Evolutionary conservation across 2,113 vertebrate genomes (phyloP).

Genomic region (Dasyornis broadbenti): DNA sequence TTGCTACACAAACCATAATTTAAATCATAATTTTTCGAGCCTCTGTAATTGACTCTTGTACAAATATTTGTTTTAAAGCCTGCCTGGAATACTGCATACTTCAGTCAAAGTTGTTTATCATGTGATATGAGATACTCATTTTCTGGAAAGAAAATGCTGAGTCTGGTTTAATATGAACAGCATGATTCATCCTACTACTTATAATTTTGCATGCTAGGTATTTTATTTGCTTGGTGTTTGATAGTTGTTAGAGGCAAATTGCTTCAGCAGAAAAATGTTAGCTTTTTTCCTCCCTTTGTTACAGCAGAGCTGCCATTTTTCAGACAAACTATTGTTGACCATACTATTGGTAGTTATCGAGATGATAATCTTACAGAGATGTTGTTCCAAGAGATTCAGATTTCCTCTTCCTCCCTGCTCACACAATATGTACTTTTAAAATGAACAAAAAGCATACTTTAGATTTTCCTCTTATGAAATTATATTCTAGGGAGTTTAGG

Average conservation of each 20-base stretch:
- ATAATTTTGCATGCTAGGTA: conserved; percentile 60
- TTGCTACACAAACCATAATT: conserved; percentile 28
- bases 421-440: background rate
- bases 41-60: conserved; percentile 65
- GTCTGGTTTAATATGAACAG: conserved; percentile 72
- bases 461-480: background rate
- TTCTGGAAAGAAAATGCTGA: conserved; percentile 82
- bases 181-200: conserved; percentile 79
- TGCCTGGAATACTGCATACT: conserved; percentile 76
- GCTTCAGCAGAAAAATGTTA: conserved; percentile 43
- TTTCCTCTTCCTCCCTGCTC: background rate
- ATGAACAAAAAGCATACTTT: background rate
- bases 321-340: background rate
- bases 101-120: conserved; percentile 82
- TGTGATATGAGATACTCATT: conserved; percentile 71
- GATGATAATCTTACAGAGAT: background rate
- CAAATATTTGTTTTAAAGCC: conserved; percentile 77
- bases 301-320: background rate
- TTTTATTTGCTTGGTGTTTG: conserved; percentile 65
- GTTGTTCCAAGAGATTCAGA: background rate
- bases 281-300: conserved; percentile 33
- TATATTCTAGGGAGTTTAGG: background rate
- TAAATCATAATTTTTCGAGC: conserved; percentile 40
- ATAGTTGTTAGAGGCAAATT: conserved; percentile 46
- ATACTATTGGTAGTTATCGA: background rate